Conservation (phyloP, 2,113 vertebrate genomes). For the Cephalopholis sonnerati region DNA sequence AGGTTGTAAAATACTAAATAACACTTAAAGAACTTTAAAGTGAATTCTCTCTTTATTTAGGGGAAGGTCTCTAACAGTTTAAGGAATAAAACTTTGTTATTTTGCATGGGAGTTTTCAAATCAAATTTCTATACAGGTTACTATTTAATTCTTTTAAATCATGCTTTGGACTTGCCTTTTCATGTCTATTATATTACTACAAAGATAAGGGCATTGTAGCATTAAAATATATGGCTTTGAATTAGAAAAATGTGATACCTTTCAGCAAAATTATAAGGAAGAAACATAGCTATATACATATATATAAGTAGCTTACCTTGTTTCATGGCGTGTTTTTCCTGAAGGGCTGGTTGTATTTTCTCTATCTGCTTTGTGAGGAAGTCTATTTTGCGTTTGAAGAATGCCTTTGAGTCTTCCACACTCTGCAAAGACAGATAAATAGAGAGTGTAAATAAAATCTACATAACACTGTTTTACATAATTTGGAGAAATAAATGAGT, state of each 20-base stretch:
- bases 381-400: slow-evolving; percentile 95
- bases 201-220: not conserved
- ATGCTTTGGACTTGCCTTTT: no score
- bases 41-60: no score
- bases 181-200: not conserved
- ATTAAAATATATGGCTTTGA: not conserved
- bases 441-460: not conserved
- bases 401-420: slow-evolving; percentile 88
- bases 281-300: not conserved
- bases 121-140: no score
- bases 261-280: not conserved
- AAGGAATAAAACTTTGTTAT: no score
- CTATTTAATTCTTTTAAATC: no score
- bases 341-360: slow-evolving; percentile 94
- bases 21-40: no score
- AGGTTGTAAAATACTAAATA: not conserved
- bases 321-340: slow-evolving; percentile 94
- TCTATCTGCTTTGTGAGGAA: slow-evolving; percentile 97
- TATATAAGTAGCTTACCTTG: slow-evolving; percentile 84
- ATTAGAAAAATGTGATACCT: not conserved
- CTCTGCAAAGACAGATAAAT: slow-evolving; percentile 79
- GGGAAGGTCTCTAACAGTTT: no score
- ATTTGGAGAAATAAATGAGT: not conserved
- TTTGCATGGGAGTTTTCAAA: no score
- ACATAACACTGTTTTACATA: not conserved